Conservation (phyloP, 2,888 invertebrate species). For the Andrena hattorfiana region DNA sequence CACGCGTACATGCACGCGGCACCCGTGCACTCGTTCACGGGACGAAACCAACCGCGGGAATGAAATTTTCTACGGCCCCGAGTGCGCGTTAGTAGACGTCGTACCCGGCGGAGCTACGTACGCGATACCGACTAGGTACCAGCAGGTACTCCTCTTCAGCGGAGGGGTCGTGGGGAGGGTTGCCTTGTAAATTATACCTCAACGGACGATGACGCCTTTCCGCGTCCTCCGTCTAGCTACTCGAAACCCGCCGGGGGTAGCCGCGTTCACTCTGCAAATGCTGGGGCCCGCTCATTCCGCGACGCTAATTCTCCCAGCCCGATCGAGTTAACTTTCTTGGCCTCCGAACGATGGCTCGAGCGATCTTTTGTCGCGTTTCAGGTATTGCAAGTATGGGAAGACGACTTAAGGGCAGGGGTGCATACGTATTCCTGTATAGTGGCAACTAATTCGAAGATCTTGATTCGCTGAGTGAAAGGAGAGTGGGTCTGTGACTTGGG, state of each 20-base stretch:
- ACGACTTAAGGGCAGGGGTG: neutral
- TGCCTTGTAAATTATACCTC: conserved; percentile 59
- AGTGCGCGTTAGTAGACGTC: conserved; percentile 55
- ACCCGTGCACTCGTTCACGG: conserved; percentile 69
- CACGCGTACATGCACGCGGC: conserved; percentile 59
- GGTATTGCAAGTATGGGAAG: neutral
- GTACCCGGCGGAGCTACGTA: conserved; percentile 40
- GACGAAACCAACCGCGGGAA: conserved; percentile 80
- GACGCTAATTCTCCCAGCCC: conserved; percentile 27
- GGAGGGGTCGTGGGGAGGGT: conserved; percentile 26
- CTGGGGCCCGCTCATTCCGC: conserved; percentile 24
- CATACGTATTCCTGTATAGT: neutral
- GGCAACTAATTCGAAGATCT: too few species aligned
- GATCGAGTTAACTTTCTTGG: conserved; percentile 20
- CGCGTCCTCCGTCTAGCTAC: conserved; percentile 53
- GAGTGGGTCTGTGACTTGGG: too few species aligned
- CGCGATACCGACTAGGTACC: conserved; percentile 49
- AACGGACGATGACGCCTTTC: conserved; percentile 63
- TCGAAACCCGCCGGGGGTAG: conserved; percentile 38
- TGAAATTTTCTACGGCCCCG: conserved; percentile 77
- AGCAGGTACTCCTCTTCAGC: conserved; percentile 54
- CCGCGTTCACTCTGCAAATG: conserved; percentile 8
- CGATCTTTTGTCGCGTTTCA: neutral
- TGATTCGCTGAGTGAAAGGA: too few species aligned
- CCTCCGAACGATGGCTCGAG: neutral